phyloP scores from a whole-genome alignment of 2,888 invertebrate genomes.

The Myopa testacea region DNA sequence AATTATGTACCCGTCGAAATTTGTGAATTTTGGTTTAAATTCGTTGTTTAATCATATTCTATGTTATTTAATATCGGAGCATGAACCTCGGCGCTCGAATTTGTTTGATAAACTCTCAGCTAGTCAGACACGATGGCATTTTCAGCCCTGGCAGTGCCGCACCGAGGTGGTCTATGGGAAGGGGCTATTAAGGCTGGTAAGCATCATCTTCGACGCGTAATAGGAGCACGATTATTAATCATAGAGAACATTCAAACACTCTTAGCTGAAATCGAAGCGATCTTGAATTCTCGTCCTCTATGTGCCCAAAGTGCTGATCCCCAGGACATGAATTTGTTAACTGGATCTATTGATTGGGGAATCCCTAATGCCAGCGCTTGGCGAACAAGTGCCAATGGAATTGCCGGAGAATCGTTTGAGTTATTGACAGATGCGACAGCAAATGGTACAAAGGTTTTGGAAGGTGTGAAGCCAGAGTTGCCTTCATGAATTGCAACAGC shows the following conservation, averaged over 20 bases:
- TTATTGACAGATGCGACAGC: no score
- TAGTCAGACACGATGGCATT: no score
- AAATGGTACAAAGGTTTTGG: conserved; percentile 35
- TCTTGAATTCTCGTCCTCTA: conserved; percentile 39
- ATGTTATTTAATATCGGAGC: no score
- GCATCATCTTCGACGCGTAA: conserved; percentile 14
- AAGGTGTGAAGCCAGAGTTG: conserved; percentile 44
- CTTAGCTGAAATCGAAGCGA: conserved; percentile 46
- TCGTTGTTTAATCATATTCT: no score
- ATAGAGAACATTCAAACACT: conserved; percentile 45
- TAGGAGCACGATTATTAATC: conserved; percentile 17
- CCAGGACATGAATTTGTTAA: conserved; percentile 28
- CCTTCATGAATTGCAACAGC: conserved; percentile 41
- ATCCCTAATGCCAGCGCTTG: conserved; percentile 30
- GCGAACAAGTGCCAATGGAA: conserved; percentile 35
- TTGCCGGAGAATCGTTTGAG: not conserved
- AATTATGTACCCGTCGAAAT: no score
- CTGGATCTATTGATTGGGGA: conserved; percentile 36
- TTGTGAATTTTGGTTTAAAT: no score
- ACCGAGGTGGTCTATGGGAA: no score
- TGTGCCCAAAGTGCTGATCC: conserved; percentile 35
- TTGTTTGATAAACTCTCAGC: no score
- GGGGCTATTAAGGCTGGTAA: no score
- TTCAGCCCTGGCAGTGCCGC: no score
- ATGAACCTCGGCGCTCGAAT: no score